Evolutionary conservation across 2,113 vertebrate species (phyloP).

Genomic region (Cheilinus undulatus): DNA sequence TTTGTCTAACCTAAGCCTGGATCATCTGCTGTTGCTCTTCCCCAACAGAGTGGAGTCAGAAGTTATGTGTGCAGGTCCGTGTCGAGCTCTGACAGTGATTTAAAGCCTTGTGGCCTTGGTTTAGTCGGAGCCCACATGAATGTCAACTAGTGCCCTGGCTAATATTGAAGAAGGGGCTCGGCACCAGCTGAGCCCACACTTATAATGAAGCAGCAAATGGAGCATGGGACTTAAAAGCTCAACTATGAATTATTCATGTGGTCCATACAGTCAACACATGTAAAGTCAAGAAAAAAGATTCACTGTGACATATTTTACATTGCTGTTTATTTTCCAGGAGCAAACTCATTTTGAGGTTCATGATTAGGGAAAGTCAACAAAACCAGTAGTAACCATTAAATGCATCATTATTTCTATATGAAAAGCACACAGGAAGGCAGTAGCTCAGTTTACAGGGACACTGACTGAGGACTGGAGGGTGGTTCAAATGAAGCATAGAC

Average conservation of each 20-base stretch:
- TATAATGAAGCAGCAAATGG: conserved; percentile 49
- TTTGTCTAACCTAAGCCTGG: conserved; percentile 59
- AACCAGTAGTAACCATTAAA: not conserved
- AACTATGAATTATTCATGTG: conserved; percentile 63
- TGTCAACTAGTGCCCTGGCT: conserved; percentile 41
- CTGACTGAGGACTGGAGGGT: not conserved
- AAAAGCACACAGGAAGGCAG: not conserved
- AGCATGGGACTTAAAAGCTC: conserved; percentile 16
- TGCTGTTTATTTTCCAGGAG: conserved; percentile 1
- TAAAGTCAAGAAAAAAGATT: conserved; percentile 9
- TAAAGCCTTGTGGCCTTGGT: conserved; percentile 36
- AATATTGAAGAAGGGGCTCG: conserved; percentile 25
- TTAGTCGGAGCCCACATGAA: conserved; percentile 22
- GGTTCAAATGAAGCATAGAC: not conserved
- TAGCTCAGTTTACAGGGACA: not conserved
- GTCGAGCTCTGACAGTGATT: conserved; percentile 40
- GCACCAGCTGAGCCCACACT: conserved; percentile 54
- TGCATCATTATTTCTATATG: no score
- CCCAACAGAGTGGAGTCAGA: conserved; percentile 33
- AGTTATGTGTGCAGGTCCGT: conserved; percentile 13
- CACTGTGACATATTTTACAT: not conserved
- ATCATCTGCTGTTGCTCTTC: conserved; percentile 43
- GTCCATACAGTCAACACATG: conserved; percentile 8
- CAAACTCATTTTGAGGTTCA: conserved; percentile 8
- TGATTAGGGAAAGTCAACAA: not conserved